These are phyloP conservation scores for Marasmarcha lunaedactyla DNA, from an alignment of 2,888 invertebrate species.

Conservation along the genomic window DNA sequence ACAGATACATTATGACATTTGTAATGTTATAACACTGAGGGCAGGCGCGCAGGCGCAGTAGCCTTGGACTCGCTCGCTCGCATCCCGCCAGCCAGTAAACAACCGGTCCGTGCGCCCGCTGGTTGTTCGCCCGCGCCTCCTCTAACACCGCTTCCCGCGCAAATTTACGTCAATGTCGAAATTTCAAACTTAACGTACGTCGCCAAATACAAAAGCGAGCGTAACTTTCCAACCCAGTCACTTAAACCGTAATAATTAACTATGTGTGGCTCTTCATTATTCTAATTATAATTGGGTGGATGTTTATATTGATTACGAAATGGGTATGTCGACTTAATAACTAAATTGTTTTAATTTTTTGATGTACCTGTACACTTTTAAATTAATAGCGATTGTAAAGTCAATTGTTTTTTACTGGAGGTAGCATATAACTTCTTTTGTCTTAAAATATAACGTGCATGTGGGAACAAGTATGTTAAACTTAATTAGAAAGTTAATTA, in stretches of 20 bases:
- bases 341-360: background rate
- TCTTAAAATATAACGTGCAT: too few species aligned
- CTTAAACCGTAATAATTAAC: background rate
- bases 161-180: slow-evolving; percentile 7
- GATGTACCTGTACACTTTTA: too few species aligned
- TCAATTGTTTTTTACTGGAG: too few species aligned
- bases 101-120: slow-evolving; percentile 16
- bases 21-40: too few species aligned
- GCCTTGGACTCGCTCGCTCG: background rate
- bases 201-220: too few species aligned
- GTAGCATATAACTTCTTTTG: too few species aligned
- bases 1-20: too few species aligned
- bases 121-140: slow-evolving; percentile 13
- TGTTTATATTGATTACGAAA: slow-evolving; percentile 2
- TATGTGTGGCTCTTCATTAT: background rate
- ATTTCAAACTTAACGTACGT: too few species aligned
- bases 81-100: slow-evolving; percentile 18
- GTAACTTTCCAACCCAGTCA: too few species aligned
- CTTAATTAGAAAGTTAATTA: too few species aligned
- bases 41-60: background rate
- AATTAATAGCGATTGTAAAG: too few species aligned
- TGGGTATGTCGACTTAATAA: slow-evolving; percentile 1
- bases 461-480: too few species aligned
- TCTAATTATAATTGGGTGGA: background rate
- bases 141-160: slow-evolving; percentile 5